Percentiles rank a stretch among this genome's conserved stretches.
These are phyloP conservation scores for Ephialtes manifestator DNA, from an alignment of 2,888 invertebrate genomes.

Conservation along the genomic window DNA sequence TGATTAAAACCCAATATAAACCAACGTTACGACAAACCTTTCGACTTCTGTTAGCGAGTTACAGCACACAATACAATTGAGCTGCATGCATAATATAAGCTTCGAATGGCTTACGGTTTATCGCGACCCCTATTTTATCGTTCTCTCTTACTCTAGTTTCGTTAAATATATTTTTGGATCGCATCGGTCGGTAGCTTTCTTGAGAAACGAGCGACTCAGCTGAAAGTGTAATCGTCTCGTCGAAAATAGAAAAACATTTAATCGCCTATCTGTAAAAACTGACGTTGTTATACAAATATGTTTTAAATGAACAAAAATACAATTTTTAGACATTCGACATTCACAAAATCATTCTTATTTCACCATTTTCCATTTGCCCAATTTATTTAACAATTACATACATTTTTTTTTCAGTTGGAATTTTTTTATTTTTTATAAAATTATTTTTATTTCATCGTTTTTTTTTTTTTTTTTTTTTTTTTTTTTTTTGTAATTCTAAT, in stretches of 20 bases:
- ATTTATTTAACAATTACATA: no score
- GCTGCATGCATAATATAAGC: background rate
- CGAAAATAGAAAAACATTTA: conserved; percentile 17
- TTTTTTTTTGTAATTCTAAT: no score
- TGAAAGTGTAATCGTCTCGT: background rate
- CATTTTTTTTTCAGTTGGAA: no score
- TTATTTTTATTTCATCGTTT: no score
- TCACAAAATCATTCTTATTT: no score
- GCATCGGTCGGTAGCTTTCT: background rate
- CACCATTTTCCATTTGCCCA: no score
- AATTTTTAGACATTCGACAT: no score
- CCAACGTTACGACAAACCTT: background rate
- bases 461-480: no score
- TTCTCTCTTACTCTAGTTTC: background rate
- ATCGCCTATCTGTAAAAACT: background rate
- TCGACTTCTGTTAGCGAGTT: background rate
- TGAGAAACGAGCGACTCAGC: background rate
- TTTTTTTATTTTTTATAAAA: no score
- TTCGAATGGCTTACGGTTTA: background rate
- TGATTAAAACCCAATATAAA: conserved; percentile 46
- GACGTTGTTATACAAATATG: background rate
- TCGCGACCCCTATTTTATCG: background rate
- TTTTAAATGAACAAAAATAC: background rate
- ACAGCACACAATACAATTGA: background rate
- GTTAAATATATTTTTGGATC: conserved; percentile 36